Evolutionary conservation across 2,888 invertebrate species (phyloP), one percentile per base, ranked within the genome.

Genomic region (Tiphia femorata): DNA sequence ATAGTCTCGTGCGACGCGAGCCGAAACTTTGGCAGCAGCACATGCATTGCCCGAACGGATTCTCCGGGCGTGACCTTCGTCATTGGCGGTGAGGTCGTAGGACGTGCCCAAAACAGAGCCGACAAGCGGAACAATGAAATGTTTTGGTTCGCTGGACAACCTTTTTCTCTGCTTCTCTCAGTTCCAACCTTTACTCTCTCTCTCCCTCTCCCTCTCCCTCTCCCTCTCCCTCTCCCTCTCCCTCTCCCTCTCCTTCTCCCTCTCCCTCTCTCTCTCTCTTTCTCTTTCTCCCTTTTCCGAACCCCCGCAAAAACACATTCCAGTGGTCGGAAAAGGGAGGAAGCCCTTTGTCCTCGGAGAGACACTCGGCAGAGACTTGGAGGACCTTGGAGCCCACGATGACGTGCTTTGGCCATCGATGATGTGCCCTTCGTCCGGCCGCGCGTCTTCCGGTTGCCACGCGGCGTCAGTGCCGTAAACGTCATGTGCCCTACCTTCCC

Each of bases 281-380:
- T 14, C 37, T 19, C 17, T 37, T 19, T 37, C 37, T 37, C 3
- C 49, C 49, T 54, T 54, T 21, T 25, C 8, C 30, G 17, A 14
- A n/a, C n/a, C n/a, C 3, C 19, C 44, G 55, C 62, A 65, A 64
- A 70, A 67, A 69, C 60, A 58, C 37, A 33, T 27, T 44, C 43
- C 38, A 21, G 10, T 5, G 33, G 19, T n/a, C 35, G 48, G 27
- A 25, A 14, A 6, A 16, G 40, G 38, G 38, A 48, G 23, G 33
- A 23, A 37, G 14, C 12, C 46, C 46, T 51, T 64, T 65, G 58
- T 65, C 14, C n/a, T 4, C 17, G 17, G 8, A 7, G 10, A 4
- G 16, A 8, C 6, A 17, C 5, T 8, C 12, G 20, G 12, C 8
- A 25, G 7, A 20, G 4, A 6, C 12, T 33, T 14, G n/a, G 21